A percentile compares a stretch with the other conserved stretches of the same genome.
Conservation (phyloP, 2,113 vertebrate genomes). For the Rana temporaria region DNA sequence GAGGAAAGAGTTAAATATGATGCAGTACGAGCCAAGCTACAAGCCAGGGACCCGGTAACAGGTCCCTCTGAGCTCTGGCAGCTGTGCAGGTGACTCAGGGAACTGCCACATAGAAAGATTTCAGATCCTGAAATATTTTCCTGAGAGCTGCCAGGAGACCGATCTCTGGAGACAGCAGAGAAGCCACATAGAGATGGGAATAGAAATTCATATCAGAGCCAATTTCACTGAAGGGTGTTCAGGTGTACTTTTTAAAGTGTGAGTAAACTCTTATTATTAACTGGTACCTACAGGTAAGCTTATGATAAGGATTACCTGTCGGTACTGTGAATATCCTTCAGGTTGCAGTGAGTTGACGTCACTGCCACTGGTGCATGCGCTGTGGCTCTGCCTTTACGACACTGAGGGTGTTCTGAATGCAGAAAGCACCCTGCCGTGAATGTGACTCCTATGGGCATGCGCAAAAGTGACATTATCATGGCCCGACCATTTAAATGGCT, state of each 20-base stretch:
- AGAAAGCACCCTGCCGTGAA: no score
- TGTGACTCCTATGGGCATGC: no score
- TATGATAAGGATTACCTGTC: no score
- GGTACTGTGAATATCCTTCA: no score
- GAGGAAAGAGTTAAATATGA: neutral
- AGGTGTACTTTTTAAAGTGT: neutral
- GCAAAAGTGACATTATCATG: no score
- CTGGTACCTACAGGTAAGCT: no score
- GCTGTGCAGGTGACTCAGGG: constrained; percentile 39
- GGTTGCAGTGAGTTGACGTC: no score
- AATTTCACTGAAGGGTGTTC: neutral
- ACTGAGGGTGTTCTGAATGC: no score
- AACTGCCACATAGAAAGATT: constrained; percentile 28
- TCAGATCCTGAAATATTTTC: constrained; percentile 11
- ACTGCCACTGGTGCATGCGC: no score
- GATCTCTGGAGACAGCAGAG: neutral
- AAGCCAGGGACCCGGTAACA: neutral
- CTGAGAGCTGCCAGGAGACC: constrained; percentile 10
- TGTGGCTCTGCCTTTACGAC: no score
- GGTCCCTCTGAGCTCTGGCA: constrained; percentile 7
- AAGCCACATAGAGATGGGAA: neutral
- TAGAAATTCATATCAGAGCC: neutral
- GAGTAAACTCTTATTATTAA: no score
- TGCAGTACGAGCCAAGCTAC: neutral
- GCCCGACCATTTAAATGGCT: no score